phyloP scores from a whole-genome alignment of 2,113 vertebrate genomes.

The Asarcornis scutulata region DNA sequence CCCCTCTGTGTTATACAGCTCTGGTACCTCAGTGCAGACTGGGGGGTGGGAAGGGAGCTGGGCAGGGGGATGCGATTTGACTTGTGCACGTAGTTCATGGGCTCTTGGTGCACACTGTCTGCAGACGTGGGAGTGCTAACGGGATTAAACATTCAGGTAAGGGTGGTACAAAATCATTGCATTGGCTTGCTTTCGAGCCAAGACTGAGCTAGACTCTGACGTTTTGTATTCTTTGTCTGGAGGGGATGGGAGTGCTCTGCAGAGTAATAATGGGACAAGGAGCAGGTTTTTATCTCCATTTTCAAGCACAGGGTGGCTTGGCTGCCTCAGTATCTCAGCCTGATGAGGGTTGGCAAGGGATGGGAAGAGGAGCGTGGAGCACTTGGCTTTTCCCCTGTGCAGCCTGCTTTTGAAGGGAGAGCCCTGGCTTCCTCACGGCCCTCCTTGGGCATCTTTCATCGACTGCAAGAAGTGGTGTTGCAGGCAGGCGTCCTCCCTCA shows the following conservation, averaged over 20 bases:
- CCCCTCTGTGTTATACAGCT: background rate
- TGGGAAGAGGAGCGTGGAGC: background rate
- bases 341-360: fast-evolving
- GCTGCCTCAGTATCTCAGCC: background rate
- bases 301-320: background rate
- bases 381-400: background rate
- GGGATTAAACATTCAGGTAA: background rate
- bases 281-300: background rate
- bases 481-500: background rate
- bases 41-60: background rate
- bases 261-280: background rate
- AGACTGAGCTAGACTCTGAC: background rate
- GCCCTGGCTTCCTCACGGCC: background rate
- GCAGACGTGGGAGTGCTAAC: background rate
- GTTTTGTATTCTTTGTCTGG: background rate
- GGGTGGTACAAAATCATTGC: background rate
- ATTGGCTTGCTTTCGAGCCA: background rate
- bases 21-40: background rate
- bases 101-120: background rate
- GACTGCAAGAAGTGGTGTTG: fast-evolving
- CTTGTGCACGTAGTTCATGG: background rate
- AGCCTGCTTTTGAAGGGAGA: background rate
- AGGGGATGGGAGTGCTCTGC: background rate
- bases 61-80: background rate
- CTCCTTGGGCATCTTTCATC: background rate